Conservation (phyloP, 92 coral and sea anemone genomes). For the Paragorgia papillata region DNA sequence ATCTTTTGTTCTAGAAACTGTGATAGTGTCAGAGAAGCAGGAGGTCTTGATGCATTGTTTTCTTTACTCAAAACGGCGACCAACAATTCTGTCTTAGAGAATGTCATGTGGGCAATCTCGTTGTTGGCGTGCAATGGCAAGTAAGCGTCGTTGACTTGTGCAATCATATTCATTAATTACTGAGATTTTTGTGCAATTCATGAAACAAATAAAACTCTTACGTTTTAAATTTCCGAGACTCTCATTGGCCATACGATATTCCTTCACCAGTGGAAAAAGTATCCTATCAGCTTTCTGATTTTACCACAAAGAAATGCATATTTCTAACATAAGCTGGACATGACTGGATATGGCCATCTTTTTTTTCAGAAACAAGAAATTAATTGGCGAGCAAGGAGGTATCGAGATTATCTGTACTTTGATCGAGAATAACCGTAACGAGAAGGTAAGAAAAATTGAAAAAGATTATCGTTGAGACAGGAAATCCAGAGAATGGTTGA, state of each 20-base stretch:
- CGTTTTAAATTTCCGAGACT: too few species aligned
- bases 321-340: too few species aligned
- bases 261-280: too few species aligned
- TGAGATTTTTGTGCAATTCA: not conserved
- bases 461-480: too few species aligned
- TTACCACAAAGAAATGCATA: too few species aligned
- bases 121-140: conserved; percentile 70
- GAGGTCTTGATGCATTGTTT: conserved; percentile 76
- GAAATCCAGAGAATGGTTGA: too few species aligned
- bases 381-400: conserved; percentile 87
- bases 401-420: conserved; percentile 70
- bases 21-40: conserved; percentile 67
- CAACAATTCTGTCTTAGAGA: conserved; percentile 73
- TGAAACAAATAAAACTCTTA: too few species aligned
- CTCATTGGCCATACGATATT: too few species aligned
- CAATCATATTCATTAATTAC: not conserved
- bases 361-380: conserved; percentile 71
- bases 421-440: conserved; percentile 59
- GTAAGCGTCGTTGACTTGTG: conserved; percentile 45
- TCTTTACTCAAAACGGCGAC: conserved; percentile 58
- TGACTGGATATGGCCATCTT: too few species aligned
- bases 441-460: conserved; percentile 72
- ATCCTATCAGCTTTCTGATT: too few species aligned
- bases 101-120: conserved; percentile 77
- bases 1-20: conserved; percentile 74